These are phyloP conservation scores for Thysanoteuthis rhombus DNA, from an alignment of 2,888 invertebrate species.

Conservation along the genomic window DNA sequence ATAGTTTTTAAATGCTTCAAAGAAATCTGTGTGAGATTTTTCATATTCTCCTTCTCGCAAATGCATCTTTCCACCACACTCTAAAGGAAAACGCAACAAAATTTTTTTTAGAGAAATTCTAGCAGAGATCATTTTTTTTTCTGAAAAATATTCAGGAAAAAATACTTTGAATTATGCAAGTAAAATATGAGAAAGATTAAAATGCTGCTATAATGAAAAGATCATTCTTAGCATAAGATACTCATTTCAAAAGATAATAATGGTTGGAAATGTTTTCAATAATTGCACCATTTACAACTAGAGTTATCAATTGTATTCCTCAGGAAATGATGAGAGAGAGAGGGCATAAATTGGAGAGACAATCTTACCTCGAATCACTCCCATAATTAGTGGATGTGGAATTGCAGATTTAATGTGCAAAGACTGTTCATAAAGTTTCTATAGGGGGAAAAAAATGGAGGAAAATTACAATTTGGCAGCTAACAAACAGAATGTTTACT, in stretches of 20 bases:
- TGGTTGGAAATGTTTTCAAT: no score
- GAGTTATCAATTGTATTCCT: no score
- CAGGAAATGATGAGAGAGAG: background rate
- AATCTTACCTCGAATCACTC: slow-evolving; percentile 89
- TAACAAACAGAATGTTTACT: background rate
- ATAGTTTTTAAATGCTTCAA: slow-evolving; percentile 99
- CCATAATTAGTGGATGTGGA: slow-evolving; percentile 99
- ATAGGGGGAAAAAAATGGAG: background rate
- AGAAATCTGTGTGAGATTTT: slow-evolving; percentile 98
- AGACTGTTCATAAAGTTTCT: slow-evolving; percentile 89
- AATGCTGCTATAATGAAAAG: no score
- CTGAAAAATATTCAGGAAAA: no score
- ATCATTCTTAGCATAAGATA: no score
- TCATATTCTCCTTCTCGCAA: slow-evolving; percentile 97
- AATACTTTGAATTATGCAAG: no score
- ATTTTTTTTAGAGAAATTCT: background rate
- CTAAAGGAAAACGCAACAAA: slow-evolving; percentile 70
- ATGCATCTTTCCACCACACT: slow-evolving; percentile 99
- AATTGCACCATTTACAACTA: no score
- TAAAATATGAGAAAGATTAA: no score
- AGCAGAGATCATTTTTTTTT: no score
- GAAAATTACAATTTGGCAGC: background rate
- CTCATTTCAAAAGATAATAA: no score
- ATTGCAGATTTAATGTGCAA: slow-evolving; percentile 98
- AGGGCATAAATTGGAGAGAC: background rate